phyloP scores from a whole-genome alignment of 2,888 invertebrate genomes.

The Ditylenchus weischeri region DNA sequence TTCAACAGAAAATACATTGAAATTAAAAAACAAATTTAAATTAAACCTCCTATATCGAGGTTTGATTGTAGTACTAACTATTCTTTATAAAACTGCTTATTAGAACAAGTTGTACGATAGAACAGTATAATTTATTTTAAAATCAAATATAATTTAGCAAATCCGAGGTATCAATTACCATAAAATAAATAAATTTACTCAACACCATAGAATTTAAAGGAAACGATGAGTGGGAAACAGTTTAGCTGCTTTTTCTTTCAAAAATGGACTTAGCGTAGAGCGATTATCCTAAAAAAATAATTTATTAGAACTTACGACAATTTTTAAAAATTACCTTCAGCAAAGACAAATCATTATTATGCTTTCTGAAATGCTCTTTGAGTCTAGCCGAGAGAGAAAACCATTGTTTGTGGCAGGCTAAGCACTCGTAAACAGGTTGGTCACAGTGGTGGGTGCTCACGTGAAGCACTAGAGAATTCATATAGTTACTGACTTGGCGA shows the following conservation, averaged over 20 bases:
- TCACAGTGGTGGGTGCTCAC: conserved; percentile 27
- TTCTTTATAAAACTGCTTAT: too few species aligned
- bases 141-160: too few species aligned
- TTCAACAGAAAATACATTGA: too few species aligned
- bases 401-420: conserved; percentile 23
- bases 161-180: too few species aligned
- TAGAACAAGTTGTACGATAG: too few species aligned
- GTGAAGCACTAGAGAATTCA: conserved; percentile 23
- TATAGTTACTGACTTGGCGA: conserved; percentile 20
- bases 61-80: too few species aligned
- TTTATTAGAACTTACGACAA: not conserved
- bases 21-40: too few species aligned
- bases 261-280: conserved; percentile 14
- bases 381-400: conserved; percentile 22
- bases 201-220: not conserved
- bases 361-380: conserved; percentile 24
- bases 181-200: too few species aligned
- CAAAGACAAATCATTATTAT: conserved; percentile 15
- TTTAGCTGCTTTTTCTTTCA: conserved; percentile 15
- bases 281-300: conserved; percentile 22
- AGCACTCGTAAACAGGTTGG: conserved; percentile 23
- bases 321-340: conserved; percentile 18
- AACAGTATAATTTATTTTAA: too few species aligned
- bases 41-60: too few species aligned
- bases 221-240: conserved; percentile 18